Evolutionary conservation across 2,797 vertebrate species (phyloP).

Genomic region (Ceryle rudis): DNA sequence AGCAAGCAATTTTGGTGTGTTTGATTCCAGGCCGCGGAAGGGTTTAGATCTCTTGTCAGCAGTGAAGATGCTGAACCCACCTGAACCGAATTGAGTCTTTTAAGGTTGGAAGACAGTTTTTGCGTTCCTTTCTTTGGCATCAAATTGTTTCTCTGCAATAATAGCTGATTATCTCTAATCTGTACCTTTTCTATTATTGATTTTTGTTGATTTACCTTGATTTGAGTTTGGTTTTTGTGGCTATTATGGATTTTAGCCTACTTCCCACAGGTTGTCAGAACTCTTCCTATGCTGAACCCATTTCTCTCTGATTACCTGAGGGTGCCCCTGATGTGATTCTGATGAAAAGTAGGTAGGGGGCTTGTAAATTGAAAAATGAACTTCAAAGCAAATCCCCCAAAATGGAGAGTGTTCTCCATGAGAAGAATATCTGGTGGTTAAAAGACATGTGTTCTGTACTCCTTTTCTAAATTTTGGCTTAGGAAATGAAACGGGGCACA

Average conservation of each 20-base stretch:
- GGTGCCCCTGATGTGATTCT: conserved; percentile 73
- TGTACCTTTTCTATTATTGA: not conserved
- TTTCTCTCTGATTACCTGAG: conserved; percentile 70
- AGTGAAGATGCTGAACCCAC: not conserved
- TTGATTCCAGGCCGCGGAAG: not conserved
- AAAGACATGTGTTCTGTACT: not conserved
- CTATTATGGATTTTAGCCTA: conserved; percentile 56
- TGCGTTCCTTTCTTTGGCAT: not conserved
- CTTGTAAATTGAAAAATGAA: conserved; percentile 67
- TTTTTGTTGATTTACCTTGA: conserved; percentile 67
- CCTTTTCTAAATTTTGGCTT: not conserved
- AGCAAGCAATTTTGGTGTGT: not conserved
- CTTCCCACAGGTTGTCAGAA: conserved; percentile 57
- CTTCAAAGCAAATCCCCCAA: conserved; percentile 25
- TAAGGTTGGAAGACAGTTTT: not conserved
- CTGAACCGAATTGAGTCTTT: not conserved
- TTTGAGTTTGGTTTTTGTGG: conserved; percentile 48
- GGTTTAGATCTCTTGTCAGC: not conserved
- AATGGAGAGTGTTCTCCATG: not conserved
- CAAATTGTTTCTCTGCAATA: conserved; percentile 51
- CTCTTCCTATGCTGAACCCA: conserved; percentile 53
- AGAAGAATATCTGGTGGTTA: conserved; percentile 21
- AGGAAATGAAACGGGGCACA: not conserved
- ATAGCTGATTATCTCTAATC: conserved; percentile 49
- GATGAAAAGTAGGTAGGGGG: conserved; percentile 77